A percentile compares a stretch with the other conserved stretches of the same genome.
phyloP scores from a whole-genome alignment of 2,888 invertebrate genomes.

The Lithophane ornitopus region DNA sequence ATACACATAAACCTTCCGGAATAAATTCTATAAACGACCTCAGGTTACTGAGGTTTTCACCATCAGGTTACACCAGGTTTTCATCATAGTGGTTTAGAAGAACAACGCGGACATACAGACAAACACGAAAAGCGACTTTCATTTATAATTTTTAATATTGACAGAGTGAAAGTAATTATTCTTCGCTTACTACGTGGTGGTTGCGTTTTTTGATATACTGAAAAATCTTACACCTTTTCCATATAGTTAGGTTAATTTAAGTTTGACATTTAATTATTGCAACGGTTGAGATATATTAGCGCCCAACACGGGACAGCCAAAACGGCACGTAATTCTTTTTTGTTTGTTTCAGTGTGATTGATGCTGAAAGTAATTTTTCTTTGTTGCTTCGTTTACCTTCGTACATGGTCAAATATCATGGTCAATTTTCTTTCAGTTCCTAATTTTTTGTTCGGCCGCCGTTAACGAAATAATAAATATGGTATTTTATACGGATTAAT shows the following conservation, averaged over 20 bases:
- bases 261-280: conserved; percentile 72
- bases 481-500: neutral
- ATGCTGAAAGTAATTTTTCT: neutral
- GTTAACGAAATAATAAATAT: neutral
- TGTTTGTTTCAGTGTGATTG: conserved; percentile 17
- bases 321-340: conserved; percentile 18
- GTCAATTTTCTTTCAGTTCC: neutral
- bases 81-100: too few relatives aligned
- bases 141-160: neutral
- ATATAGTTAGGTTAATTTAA: neutral
- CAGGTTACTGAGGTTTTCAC: too few relatives aligned
- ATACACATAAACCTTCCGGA: too few relatives aligned
- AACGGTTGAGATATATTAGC: conserved; percentile 67
- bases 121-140: too few relatives aligned
- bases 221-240: too few relatives aligned
- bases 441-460: neutral
- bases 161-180: neutral
- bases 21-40: too few relatives aligned
- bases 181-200: neutral
- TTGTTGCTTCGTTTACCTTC: neutral
- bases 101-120: too few relatives aligned
- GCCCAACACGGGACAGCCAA: conserved; percentile 49
- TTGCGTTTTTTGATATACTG: neutral
- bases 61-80: too few relatives aligned
- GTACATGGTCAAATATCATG: too few relatives aligned